phyloP scores from a whole-genome alignment of 2,113 vertebrate species.

The Tichodroma muraria region DNA sequence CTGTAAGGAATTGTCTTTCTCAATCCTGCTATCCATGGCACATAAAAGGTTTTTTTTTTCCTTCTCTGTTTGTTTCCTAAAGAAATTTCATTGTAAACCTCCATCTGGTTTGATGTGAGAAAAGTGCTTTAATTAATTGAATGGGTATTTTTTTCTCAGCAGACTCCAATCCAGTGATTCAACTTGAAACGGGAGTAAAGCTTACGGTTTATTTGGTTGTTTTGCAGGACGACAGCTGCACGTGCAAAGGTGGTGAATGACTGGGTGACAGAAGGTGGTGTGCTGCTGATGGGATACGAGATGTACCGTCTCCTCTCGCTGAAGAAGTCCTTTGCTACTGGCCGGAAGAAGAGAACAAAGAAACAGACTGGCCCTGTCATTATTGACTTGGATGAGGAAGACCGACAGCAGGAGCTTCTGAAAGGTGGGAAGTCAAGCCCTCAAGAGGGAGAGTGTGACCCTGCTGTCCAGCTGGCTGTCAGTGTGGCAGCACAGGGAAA shows the following conservation, averaged over 20 bases:
- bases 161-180: background rate
- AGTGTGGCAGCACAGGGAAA: background rate
- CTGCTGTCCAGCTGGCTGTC: background rate
- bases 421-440: slow-evolving; percentile 76
- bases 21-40: background rate
- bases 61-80: background rate
- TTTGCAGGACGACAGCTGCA: slow-evolving; percentile 84
- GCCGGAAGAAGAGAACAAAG: slow-evolving; percentile 96
- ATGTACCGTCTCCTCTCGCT: slow-evolving; percentile 97
- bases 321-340: slow-evolving; percentile 94
- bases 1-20: background rate
- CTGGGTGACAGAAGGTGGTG: slow-evolving; percentile 91
- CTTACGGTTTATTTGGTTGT: background rate
- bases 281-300: slow-evolving; percentile 97
- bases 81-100: background rate
- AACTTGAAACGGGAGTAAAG: background rate
- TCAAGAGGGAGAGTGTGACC: background rate
- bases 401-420: slow-evolving; percentile 94
- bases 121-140: background rate
- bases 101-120: background rate
- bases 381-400: slow-evolving; percentile 98
- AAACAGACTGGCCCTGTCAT: slow-evolving; percentile 93
- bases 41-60: background rate
- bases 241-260: slow-evolving; percentile 95
- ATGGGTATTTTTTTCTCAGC: background rate